Percentiles rank a stretch among this genome's conserved stretches.
These are phyloP conservation scores for Abscondita cerata DNA, from an alignment of 2,888 invertebrate species.

Conservation along the genomic window DNA sequence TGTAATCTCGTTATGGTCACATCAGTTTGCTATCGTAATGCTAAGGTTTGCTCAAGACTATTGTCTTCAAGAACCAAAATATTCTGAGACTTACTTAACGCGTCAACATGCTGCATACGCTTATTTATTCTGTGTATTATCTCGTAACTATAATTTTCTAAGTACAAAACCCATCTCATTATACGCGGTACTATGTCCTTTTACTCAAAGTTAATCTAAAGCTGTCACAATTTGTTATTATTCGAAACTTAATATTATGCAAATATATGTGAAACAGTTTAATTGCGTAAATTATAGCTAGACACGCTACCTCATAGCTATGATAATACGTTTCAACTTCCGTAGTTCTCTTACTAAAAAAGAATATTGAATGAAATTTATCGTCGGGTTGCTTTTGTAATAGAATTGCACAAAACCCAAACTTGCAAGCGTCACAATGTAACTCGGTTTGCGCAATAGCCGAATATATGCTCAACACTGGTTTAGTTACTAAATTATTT, in stretches of 20 bases:
- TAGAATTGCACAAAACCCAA: slow-evolving; percentile 48
- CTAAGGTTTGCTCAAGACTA: slow-evolving; percentile 20
- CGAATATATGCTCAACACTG: slow-evolving; percentile 45
- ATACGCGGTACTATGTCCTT: slow-evolving; percentile 47
- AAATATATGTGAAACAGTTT: slow-evolving; percentile 45
- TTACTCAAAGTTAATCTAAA: slow-evolving; percentile 44
- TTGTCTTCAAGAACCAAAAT: slow-evolving; percentile 27
- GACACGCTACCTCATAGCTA: slow-evolving; percentile 49
- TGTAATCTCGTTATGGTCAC: slow-evolving; percentile 11
- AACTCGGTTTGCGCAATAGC: slow-evolving; percentile 47
- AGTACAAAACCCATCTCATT: slow-evolving; percentile 43
- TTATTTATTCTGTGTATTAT: not conserved
- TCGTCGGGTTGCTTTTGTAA: slow-evolving; percentile 45
- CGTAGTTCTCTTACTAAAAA: slow-evolving; percentile 48
- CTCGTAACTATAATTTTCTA: slow-evolving; percentile 23
- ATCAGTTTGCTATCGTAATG: slow-evolving; percentile 10
- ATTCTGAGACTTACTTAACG: slow-evolving; percentile 14
- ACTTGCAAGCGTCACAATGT: slow-evolving; percentile 49
- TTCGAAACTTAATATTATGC: slow-evolving; percentile 44
- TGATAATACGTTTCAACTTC: slow-evolving; percentile 45
- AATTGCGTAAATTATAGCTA: slow-evolving; percentile 44
- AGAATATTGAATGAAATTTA: slow-evolving; percentile 47
- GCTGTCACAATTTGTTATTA: slow-evolving; percentile 47
- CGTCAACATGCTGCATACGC: slow-evolving; percentile 36
- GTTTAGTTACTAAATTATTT: slow-evolving; percentile 33